Conservation (phyloP, 2,797 vertebrate genomes). For the Cyclura pinguis region DNA sequence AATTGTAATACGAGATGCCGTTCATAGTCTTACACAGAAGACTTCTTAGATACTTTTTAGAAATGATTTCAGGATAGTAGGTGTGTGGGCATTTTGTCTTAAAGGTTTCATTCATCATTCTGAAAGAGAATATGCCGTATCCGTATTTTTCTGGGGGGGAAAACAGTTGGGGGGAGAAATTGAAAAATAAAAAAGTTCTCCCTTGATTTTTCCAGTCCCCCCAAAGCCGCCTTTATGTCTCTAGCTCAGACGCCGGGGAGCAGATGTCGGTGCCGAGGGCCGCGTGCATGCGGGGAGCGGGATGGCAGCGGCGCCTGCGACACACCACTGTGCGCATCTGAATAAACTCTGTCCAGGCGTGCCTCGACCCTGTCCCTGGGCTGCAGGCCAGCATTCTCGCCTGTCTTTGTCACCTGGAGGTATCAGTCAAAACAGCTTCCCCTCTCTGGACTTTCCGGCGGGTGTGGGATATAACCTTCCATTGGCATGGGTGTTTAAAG, state of each 20-base stretch:
- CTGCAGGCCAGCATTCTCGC: background rate
- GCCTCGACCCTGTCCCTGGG: background rate
- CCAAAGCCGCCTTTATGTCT: background rate
- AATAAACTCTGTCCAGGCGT: conserved; percentile 1
- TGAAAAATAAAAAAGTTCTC: too few relatives aligned
- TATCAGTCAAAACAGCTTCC: conserved; percentile 13
- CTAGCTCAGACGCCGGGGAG: background rate
- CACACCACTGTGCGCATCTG: background rate
- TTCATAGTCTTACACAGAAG: too few relatives aligned
- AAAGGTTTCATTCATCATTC: too few relatives aligned
- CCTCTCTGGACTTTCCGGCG: background rate
- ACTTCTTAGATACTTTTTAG: background rate
- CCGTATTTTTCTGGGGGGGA: too few relatives aligned
- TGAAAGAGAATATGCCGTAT: too few relatives aligned
- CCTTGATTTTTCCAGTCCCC: background rate
- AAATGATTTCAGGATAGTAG: too few relatives aligned
- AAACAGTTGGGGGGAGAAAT: too few relatives aligned
- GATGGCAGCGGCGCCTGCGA: background rate
- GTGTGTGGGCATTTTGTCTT: too few relatives aligned
- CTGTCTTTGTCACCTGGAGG: background rate
- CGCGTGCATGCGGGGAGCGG: background rate
- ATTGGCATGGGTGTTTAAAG: background rate
- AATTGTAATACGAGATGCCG: background rate
- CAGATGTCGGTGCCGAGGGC: background rate
- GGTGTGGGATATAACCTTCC: background rate